Base-by-base conservation (phyloP, 2,888 invertebrate species). In the Lymantria monacha region DNA sequence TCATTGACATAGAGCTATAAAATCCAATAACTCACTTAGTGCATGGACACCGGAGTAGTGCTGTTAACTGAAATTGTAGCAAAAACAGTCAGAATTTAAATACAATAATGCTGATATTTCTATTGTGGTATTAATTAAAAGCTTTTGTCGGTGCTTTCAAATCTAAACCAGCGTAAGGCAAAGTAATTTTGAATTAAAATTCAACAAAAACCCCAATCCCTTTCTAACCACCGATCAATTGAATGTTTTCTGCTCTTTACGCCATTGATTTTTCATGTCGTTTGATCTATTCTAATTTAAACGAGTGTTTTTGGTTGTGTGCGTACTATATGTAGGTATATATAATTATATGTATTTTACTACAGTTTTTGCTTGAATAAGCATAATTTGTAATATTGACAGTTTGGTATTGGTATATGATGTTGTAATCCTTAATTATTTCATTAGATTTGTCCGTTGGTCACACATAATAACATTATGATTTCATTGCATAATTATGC, bases 121-220 rank as follows among this genome's bases (percentile, higher is more conserved):
- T 36, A 36, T 7, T 36, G 9, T 36, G 52, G 51, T 30, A 59
- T 60, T 68, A 70, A 70, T 69, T 72, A 68, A 69, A 66, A 69
- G 53, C 60, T 60, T 58, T 53, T 48, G 57, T 59, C 50, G 57
- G 58, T 53, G 48, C 51, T 65, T 55, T 65, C 51, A 55, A 60
- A 58, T 53, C 52, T 49, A 65, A 69, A 64, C 58, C 64, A 49
- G 61, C 55, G 63, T 53, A 67, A 72, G 76, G 68, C 70, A 70
- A 76, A 76, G 66, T 69, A 81, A 81, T 70, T 85, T 85, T 79
- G 82, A 86, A 81, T 85, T 85, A 84, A 83, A 87, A 81, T 79
- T 73, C 77, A 78, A 79, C 83, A 79, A 83, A 83, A 81, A 77
- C 83, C 77, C 59, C 72, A 78, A 79, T 69, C 80, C 83, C 79